Percentiles rank a stretch among this genome's conserved stretches.
phyloP scores from a whole-genome alignment of 2,113 vertebrate genomes.

The Philantomba maxwellii region DNA sequence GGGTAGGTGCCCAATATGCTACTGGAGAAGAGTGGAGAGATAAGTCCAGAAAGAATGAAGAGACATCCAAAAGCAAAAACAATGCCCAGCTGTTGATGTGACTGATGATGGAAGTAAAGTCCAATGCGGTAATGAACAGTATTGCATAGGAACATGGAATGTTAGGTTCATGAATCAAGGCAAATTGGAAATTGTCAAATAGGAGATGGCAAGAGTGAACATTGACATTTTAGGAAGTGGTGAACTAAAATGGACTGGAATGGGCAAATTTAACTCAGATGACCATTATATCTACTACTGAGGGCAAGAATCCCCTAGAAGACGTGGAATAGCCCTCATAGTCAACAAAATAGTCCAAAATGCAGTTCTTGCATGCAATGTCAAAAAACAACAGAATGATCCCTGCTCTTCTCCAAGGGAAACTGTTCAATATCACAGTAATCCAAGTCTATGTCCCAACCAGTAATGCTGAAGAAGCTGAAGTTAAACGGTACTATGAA shows the following conservation, averaged over 20 bases:
- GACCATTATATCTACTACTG: background rate
- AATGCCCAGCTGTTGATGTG: background rate
- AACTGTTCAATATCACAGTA: background rate
- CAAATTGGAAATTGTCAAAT: background rate
- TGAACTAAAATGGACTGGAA: background rate
- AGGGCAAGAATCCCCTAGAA: background rate
- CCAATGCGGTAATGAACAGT: background rate
- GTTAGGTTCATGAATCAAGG: background rate
- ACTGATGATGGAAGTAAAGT: background rate
- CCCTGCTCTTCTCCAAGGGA: background rate
- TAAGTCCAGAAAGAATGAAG: background rate
- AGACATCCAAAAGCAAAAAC: background rate
- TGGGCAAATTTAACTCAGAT: background rate
- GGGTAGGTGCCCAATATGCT: background rate
- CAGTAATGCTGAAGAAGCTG: background rate
- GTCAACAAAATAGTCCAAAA: background rate
- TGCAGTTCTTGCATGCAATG: background rate
- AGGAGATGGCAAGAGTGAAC: background rate
- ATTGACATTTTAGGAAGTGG: background rate
- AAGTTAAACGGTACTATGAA: background rate
- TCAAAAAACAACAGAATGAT: background rate
- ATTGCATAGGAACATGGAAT: background rate
- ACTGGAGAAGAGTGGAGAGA: background rate
- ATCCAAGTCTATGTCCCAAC: background rate
- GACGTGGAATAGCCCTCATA: background rate